A percentile compares a stretch with the other conserved stretches of the same genome.
Conservation (phyloP, 2,797 vertebrate species). For the Scarus forsteni region DNA sequence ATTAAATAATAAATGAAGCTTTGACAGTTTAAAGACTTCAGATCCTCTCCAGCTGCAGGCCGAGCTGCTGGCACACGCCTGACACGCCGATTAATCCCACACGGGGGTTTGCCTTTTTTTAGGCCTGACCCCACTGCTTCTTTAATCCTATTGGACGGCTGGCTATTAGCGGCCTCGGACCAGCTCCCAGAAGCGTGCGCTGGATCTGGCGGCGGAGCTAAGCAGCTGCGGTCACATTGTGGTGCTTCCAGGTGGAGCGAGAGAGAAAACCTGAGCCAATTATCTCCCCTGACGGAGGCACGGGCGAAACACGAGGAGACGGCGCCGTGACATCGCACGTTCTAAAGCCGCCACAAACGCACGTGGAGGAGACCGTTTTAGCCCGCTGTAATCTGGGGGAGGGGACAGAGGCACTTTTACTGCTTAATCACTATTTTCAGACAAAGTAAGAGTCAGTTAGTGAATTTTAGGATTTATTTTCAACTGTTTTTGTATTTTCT, state of each 20-base stretch:
- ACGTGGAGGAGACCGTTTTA: not conserved
- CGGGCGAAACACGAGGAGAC: constrained; percentile 3
- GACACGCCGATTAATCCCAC: constrained; percentile 45
- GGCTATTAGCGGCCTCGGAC: constrained; percentile 23
- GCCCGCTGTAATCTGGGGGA: constrained; percentile 6
- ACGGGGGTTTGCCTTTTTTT: constrained; percentile 50
- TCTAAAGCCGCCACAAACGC: not conserved
- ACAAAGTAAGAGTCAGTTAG: too few species aligned
- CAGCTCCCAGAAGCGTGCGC: not conserved
- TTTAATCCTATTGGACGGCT: constrained; percentile 55
- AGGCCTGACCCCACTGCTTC: constrained; percentile 16
- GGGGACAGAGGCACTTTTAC: not conserved
- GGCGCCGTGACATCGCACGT: constrained; percentile 31
- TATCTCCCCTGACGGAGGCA: not conserved
- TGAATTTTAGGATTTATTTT: too few species aligned
- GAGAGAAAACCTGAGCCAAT: constrained; percentile 43
- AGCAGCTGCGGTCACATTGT: constrained; percentile 29
- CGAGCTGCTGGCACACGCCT: constrained; percentile 8
- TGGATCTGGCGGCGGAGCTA: constrained; percentile 16
- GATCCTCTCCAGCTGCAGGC: constrained; percentile 29
- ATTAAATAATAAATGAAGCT: constrained; percentile 3
- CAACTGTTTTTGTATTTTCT: too few species aligned
- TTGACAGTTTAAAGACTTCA: not conserved
- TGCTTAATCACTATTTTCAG: too few species aligned
- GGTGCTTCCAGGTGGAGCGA: constrained; percentile 5